Evolutionary conservation across 35 echinoderm and acorn worm species (phyloP).

Genomic region (Diadema setosum): DNA sequence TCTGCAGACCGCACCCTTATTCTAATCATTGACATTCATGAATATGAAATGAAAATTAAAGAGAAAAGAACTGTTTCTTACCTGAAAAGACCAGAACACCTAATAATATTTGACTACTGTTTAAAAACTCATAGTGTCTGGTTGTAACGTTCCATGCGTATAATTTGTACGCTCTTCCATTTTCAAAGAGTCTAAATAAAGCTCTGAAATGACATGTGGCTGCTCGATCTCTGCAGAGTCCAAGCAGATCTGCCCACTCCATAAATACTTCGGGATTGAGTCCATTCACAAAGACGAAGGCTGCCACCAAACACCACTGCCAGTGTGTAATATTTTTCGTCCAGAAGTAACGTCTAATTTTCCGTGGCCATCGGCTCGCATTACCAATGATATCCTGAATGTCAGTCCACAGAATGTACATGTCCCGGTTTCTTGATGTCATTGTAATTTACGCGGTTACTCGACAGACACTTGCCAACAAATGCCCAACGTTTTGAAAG

Average conservation of each 20-base stretch:
- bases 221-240: background rate
- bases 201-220: background rate
- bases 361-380: background rate
- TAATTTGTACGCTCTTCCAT: background rate
- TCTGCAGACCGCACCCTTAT: background rate
- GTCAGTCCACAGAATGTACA: slow-evolving; percentile 2
- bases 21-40: background rate
- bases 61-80: no score
- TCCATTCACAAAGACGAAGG: slow-evolving; percentile 32
- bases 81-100: no score
- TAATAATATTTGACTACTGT: background rate
- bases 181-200: background rate
- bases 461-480: no score
- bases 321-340: slow-evolving; percentile 5
- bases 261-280: slow-evolving; percentile 19
- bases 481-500: no score
- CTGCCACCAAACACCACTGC: background rate
- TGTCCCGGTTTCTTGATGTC: background rate
- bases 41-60: background rate
- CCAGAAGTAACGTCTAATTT: background rate
- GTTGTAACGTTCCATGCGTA: slow-evolving; percentile 26
- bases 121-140: background rate
- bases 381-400: slow-evolving; percentile 41
- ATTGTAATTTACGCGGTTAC: no score
- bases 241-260: background rate